Conservation (phyloP, 2,113 vertebrate species). For the Caretta caretta region DNA sequence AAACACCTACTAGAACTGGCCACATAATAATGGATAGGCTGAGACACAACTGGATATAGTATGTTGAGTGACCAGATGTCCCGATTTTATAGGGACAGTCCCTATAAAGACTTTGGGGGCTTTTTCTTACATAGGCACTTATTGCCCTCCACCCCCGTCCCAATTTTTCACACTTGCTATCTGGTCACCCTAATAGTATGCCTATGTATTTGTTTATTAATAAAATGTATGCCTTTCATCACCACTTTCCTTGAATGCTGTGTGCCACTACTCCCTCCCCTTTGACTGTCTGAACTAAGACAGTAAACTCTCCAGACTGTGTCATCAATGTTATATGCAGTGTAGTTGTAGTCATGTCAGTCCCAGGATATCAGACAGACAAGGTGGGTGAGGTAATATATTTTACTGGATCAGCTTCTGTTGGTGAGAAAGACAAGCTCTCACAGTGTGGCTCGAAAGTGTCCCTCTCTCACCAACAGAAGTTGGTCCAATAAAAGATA, state of each 20-base stretch:
- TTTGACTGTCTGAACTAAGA: background rate
- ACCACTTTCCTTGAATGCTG: background rate
- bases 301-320: background rate
- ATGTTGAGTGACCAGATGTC: background rate
- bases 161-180: too few relatives aligned
- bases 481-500: background rate
- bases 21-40: background rate
- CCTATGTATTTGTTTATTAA: background rate
- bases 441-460: background rate
- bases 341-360: background rate
- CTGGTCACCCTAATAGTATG: background rate
- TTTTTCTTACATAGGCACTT: too few relatives aligned
- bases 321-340: background rate
- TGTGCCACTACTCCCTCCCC: background rate
- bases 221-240: background rate
- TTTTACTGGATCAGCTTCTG: background rate
- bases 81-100: too few relatives aligned
- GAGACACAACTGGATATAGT: background rate
- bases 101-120: too few relatives aligned
- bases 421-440: background rate
- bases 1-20: background rate
- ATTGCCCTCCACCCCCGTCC: too few relatives aligned
- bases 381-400: background rate
- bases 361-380: background rate
- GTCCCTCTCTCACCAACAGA: background rate